phyloP scores from a whole-genome alignment of 2,888 invertebrate species.

The Anarsia innoxiella region DNA sequence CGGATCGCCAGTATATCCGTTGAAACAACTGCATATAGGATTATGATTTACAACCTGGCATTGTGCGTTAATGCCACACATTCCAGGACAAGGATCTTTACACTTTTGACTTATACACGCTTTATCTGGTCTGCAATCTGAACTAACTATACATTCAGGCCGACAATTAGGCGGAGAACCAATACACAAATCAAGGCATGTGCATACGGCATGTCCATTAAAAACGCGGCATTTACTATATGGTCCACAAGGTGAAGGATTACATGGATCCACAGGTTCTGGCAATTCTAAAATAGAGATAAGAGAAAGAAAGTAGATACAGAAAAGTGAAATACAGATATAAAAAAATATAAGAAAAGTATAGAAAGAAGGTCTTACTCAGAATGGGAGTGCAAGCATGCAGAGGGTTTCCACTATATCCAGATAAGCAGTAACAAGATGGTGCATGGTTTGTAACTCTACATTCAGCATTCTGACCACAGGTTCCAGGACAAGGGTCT shows the following conservation, averaged over 20 bases:
- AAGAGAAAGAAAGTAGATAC: slow-evolving; percentile 38
- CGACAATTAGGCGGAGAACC: slow-evolving; percentile 85
- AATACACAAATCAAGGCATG: slow-evolving; percentile 81
- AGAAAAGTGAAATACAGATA: slow-evolving; percentile 34
- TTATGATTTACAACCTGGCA: slow-evolving; percentile 88
- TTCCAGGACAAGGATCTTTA: slow-evolving; percentile 83
- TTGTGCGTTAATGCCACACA: slow-evolving; percentile 84
- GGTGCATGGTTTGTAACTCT: slow-evolving; percentile 84
- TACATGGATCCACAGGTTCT: slow-evolving; percentile 78
- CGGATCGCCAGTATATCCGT: slow-evolving; percentile 83
- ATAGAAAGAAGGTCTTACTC: slow-evolving; percentile 74
- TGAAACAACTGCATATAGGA: slow-evolving; percentile 84
- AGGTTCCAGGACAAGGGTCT: slow-evolving; percentile 85
- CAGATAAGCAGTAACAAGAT: slow-evolving; percentile 82
- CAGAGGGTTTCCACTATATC: slow-evolving; percentile 83
- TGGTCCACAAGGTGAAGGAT: slow-evolving; percentile 86
- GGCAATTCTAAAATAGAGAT: slow-evolving; percentile 54
- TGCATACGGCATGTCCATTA: slow-evolving; percentile 84
- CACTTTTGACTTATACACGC: slow-evolving; percentile 88
- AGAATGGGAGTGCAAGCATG: slow-evolving; percentile 77
- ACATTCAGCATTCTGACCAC: slow-evolving; percentile 86
- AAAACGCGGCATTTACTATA: slow-evolving; percentile 84
- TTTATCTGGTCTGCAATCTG: slow-evolving; percentile 83
- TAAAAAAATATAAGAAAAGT: slow-evolving; percentile 38
- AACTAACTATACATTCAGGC: slow-evolving; percentile 86